Conservation (phyloP, 2,113 vertebrate genomes). For the Neofelis nebulosa region DNA sequence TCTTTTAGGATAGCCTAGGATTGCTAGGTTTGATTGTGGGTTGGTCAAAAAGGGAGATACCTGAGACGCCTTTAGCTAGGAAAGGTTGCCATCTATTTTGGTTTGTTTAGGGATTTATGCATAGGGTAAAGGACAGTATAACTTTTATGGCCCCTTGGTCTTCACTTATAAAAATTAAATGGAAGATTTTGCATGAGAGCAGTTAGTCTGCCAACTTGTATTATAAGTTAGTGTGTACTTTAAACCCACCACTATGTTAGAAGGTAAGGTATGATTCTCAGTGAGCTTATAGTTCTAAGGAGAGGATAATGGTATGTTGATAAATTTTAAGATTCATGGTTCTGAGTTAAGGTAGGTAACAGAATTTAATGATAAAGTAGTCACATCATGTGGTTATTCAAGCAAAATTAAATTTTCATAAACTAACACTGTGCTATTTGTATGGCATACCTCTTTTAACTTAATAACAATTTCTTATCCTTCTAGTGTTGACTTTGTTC, state of each 20-base stretch:
- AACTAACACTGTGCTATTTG: background rate
- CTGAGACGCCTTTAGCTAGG: background rate
- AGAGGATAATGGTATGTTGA: background rate
- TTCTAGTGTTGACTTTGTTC: background rate
- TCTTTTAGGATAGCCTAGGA: background rate
- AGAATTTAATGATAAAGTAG: constrained; percentile 40
- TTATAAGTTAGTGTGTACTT: constrained; percentile 7
- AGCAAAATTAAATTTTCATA: constrained; percentile 40
- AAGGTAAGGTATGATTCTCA: background rate
- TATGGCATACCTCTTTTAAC: background rate
- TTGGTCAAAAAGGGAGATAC: background rate
- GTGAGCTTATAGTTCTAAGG: background rate
- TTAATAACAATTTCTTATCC: constrained; percentile 4
- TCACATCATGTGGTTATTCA: background rate
- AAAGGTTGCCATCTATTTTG: background rate
- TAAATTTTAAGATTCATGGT: constrained; percentile 16
- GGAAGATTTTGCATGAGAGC: constrained; percentile 17
- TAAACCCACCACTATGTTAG: background rate
- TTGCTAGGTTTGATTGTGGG: background rate
- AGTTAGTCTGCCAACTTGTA: background rate
- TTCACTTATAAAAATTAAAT: constrained; percentile 29
- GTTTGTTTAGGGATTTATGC: background rate
- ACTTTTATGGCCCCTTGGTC: background rate
- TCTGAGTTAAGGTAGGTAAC: background rate
- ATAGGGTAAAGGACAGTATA: background rate